Percentiles rank a stretch among this genome's conserved stretches.
Conservation (phyloP, 2,113 vertebrate species). For the Gopherus flavomarginatus region DNA sequence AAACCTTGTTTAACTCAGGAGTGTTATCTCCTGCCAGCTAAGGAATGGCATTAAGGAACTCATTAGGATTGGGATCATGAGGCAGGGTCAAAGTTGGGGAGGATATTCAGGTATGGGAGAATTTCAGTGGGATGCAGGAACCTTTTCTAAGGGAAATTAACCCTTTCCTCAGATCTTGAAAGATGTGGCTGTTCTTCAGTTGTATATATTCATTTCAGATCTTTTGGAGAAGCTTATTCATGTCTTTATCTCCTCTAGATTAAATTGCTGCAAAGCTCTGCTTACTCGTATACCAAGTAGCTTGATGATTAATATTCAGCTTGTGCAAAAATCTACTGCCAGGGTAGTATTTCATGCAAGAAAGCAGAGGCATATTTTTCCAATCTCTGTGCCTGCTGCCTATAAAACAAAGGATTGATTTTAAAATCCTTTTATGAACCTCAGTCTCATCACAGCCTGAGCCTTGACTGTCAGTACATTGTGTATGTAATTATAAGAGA, state of each 20-base stretch:
- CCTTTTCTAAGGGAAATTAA: neutral
- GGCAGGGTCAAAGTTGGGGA: neutral
- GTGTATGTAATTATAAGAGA: constrained; percentile 28
- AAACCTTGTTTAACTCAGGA: neutral
- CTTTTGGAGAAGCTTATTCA: neutral
- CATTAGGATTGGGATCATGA: neutral
- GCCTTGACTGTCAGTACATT: neutral
- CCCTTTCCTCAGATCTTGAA: neutral
- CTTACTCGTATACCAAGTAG: neutral
- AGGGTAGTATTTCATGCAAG: constrained; percentile 8
- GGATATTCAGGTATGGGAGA: neutral
- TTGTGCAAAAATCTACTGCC: neutral
- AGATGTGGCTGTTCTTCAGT: neutral
- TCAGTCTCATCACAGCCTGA: neutral
- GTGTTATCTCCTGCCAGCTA: neutral
- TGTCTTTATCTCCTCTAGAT: neutral
- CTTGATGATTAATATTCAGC: neutral
- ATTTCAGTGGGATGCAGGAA: neutral
- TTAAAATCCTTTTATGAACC: constrained; percentile 21
- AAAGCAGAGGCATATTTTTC: neutral
- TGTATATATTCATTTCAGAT: neutral
- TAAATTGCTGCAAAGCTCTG: neutral
- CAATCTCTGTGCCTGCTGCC: neutral
- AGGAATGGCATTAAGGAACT: neutral
- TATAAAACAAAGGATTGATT: constrained; percentile 4